Percentiles rank a stretch among this genome's conserved stretches.
These are phyloP conservation scores for Drosophila kuntzei DNA, from an alignment of 2,888 invertebrate genomes.

Conservation along the genomic window DNA sequence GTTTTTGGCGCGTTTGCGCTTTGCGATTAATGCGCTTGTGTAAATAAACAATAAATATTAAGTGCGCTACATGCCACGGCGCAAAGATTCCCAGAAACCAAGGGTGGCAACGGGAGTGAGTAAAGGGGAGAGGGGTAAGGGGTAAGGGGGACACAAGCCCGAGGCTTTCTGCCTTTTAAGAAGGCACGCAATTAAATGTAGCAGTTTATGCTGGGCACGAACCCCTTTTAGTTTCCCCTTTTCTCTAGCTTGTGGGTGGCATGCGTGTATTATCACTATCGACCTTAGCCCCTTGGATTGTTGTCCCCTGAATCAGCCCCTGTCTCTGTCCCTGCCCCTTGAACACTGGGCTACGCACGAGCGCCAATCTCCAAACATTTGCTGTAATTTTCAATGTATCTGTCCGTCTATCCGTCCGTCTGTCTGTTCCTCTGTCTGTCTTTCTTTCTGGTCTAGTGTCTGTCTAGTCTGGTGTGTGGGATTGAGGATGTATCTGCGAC, in stretches of 20 bases:
- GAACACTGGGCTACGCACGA: slow-evolving; percentile 47
- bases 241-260: slow-evolving; percentile 39
- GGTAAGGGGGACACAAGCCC: not conserved
- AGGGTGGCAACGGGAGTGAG: not conserved
- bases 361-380: slow-evolving; percentile 47
- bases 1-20: slow-evolving; percentile 79
- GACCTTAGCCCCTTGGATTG: slow-evolving; percentile 18
- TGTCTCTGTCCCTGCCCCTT: not conserved
- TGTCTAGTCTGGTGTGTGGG: slow-evolving; percentile 11
- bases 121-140: not conserved
- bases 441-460: slow-evolving; percentile 19
- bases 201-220: slow-evolving; percentile 61
- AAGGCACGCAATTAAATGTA: slow-evolving; percentile 64
- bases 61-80: slow-evolving; percentile 70
- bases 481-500: slow-evolving; percentile 7
- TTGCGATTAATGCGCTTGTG: slow-evolving; percentile 79
- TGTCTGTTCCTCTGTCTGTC: slow-evolving; percentile 23
- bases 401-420: not conserved
- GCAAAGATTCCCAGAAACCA: slow-evolving; percentile 53
- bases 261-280: slow-evolving; percentile 47
- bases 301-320: slow-evolving; percentile 5
- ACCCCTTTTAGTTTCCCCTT: slow-evolving; percentile 2
- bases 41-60: slow-evolving; percentile 82
- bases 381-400: slow-evolving; percentile 34
- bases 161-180: slow-evolving; percentile 29